A percentile compares a stretch with the other conserved stretches of the same genome.
Conservation (phyloP, 2,888 invertebrate genomes). For the Patella ulyssiponensis region DNA sequence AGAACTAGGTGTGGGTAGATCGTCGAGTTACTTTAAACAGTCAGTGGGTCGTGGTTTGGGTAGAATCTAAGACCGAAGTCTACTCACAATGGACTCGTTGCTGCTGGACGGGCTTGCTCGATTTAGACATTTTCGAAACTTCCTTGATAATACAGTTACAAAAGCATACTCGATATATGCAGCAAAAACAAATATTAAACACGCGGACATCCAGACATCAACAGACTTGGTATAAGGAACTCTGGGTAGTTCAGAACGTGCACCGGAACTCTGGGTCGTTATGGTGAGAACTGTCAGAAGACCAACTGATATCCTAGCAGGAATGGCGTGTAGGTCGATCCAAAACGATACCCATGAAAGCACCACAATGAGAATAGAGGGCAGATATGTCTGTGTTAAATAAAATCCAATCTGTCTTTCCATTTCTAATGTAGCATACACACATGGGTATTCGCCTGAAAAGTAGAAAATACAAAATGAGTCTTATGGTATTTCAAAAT, state of each 20-base stretch:
- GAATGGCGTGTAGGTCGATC: slow-evolving; percentile 37
- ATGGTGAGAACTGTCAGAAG: slow-evolving; percentile 42
- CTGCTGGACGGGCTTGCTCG: neutral
- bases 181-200: slow-evolving; percentile 32
- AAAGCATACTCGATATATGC: slow-evolving; percentile 30
- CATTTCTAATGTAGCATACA: slow-evolving; percentile 32
- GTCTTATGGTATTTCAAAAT: neutral
- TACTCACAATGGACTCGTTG: neutral
- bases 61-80: neutral
- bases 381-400: slow-evolving; percentile 37
- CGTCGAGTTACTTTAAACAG: neutral
- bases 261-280: slow-evolving; percentile 37
- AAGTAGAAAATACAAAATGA: neutral
- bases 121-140: slow-evolving; percentile 9
- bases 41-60: slow-evolving; percentile 5
- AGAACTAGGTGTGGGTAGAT: neutral
- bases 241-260: slow-evolving; percentile 28
- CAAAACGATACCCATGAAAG: slow-evolving; percentile 42
- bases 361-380: slow-evolving; percentile 37
- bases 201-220: slow-evolving; percentile 31
- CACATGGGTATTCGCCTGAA: slow-evolving; percentile 32
- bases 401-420: slow-evolving; percentile 36
- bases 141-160: slow-evolving; percentile 23
- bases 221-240: slow-evolving; percentile 38
- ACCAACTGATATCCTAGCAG: slow-evolving; percentile 37